Evolutionary conservation across 2,113 vertebrate species (phyloP).

Genomic region (Catagonus wagneri): DNA sequence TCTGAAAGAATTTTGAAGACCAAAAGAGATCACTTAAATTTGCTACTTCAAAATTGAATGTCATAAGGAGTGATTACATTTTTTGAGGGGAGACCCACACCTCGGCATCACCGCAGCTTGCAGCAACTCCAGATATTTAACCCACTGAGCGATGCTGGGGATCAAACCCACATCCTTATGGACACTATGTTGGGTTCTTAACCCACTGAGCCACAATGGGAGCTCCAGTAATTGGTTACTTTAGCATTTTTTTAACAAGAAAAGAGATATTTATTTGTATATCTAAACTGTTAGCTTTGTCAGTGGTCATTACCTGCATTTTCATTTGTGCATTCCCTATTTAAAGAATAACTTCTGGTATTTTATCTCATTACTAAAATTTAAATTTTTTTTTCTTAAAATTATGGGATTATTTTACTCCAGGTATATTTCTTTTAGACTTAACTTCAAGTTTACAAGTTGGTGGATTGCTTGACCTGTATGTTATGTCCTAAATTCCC

Average conservation of each 20-base stretch:
- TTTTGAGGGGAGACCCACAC: too few relatives aligned
- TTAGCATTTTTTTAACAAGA: neutral
- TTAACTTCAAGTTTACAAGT: neutral
- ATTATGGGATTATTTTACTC: neutral
- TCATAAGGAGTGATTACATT: neutral
- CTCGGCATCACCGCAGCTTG: too few relatives aligned
- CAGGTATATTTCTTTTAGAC: neutral
- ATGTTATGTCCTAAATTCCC: neutral
- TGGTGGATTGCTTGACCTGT: neutral
- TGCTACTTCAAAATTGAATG: neutral
- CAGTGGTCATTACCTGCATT: neutral
- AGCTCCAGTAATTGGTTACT: neutral
- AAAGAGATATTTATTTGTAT: neutral
- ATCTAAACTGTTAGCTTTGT: constrained; percentile 1
- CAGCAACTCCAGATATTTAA: too few relatives aligned
- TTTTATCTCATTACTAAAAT: constrained; percentile 32
- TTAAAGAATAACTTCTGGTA: constrained; percentile 33
- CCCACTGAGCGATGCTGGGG: too few relatives aligned
- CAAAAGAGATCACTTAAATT: constrained; percentile 52
- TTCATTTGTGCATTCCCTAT: neutral
- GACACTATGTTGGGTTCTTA: too few relatives aligned
- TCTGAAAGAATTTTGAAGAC: constrained; percentile 30
- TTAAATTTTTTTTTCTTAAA: neutral
- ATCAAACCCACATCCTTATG: too few relatives aligned
- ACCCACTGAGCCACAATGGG: too few relatives aligned